Conservation (phyloP, 2,113 vertebrate genomes). For the Octodon degus region DNA sequence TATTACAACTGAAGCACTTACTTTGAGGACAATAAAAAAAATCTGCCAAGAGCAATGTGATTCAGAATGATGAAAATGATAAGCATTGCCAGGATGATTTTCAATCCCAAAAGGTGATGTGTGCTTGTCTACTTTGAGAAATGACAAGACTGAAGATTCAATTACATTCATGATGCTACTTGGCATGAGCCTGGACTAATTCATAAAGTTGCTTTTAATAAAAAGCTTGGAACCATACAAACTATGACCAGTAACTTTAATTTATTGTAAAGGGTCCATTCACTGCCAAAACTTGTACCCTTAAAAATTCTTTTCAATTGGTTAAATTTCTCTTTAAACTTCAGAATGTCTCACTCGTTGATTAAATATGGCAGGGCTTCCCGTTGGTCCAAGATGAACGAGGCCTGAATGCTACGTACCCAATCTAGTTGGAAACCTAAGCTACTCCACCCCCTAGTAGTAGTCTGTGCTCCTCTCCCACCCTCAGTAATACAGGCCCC, state of each 20-base stretch:
- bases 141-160: conserved; percentile 15
- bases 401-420: background rate
- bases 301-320: conserved; percentile 44
- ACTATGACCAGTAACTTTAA: background rate
- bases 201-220: conserved; percentile 58
- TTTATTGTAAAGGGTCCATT: conserved; percentile 15
- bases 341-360: background rate
- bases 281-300: background rate
- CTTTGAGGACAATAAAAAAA: conserved; percentile 51
- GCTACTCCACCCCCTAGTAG: background rate
- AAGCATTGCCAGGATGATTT: background rate
- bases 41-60: background rate
- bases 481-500: rapidly evolving
- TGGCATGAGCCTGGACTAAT: conserved; percentile 9
- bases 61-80: background rate
- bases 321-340: background rate
- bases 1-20: background rate
- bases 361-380: background rate
- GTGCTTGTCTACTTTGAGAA: background rate
- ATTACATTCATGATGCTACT: background rate
- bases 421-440: background rate
- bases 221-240: conserved; percentile 1
- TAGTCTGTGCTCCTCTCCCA: background rate
- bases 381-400: background rate
- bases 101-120: background rate